Base-by-base conservation (phyloP, 2,888 invertebrate species). In the Clepsis dumicolana region DNA sequence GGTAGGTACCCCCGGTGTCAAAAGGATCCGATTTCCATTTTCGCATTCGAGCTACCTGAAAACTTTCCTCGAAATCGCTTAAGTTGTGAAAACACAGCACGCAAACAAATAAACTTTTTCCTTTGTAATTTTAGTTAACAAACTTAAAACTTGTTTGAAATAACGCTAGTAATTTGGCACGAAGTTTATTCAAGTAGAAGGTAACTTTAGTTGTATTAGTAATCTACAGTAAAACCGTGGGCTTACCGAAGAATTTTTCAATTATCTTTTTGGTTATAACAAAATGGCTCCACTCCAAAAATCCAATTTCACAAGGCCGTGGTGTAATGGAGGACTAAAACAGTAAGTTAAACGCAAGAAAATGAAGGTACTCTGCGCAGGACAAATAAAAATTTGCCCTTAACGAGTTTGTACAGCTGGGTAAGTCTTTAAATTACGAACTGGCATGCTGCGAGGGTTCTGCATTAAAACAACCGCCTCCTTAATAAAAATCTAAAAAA, bases 381-480 rank as follows among this genome's bases (percentile, higher is more conserved):
- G 67, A 67, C 66, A 74, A 77, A 75, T 71, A 74, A 73, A 70
- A 73, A 72, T 73, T 67, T 48, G 56, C 56, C 24, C 60, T 72
- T 32, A 73, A 72, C 73, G 74, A 74, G 69, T 68, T 72, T 70
- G 66, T 61, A 41, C 44, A 65, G 65, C 70, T 68, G 73, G 62
- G 57, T 60, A 18, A 32, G 27, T 41, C 41, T 18, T 24, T 27
- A 27, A 60, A 44, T 60, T 44, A 27, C 27, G 25, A 60, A 12
- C 24, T 0, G 24, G 10, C 41, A 48, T n/a, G 21, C 44, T 4
- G 21, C 0, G 16, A 35, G 35, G 57, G 57, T 38, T 57, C 35
- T 25, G 29, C n/a, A 14, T 14, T 2, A 24, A 14, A n/a, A n/a
- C 16, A 57, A 0, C 21, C 7, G 3, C 12, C 1, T 18, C 16